Conservation (phyloP, 2,797 vertebrate species). For the Sebastes melanostomus region DNA sequence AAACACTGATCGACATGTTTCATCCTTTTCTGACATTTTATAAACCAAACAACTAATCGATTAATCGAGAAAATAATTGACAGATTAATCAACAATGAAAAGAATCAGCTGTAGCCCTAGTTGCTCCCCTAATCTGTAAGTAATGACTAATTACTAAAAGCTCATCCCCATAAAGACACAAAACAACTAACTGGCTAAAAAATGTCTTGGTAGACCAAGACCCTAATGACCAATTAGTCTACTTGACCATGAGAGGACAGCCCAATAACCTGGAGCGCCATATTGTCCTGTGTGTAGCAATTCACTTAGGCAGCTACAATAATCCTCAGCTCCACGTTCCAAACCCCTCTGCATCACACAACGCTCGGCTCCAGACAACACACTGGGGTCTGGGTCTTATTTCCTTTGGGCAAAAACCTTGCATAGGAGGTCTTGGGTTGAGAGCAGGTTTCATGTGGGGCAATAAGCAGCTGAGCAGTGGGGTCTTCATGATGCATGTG, state of each 20-base stretch:
- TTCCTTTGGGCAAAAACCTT: conserved; percentile 28
- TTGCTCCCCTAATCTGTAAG: background rate
- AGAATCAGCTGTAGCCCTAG: too few species aligned
- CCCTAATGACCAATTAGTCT: background rate
- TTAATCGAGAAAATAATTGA: too few species aligned
- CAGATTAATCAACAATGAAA: too few species aligned
- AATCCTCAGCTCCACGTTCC: background rate
- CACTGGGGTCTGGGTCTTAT: conserved; percentile 7
- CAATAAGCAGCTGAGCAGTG: conserved; percentile 18
- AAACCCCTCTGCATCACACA: background rate
- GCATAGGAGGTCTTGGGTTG: conserved; percentile 20
- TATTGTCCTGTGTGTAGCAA: background rate
- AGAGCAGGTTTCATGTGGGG: conserved; percentile 21
- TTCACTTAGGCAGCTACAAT: background rate
- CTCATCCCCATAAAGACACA: background rate
- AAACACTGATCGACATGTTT: too few species aligned
- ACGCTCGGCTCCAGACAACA: background rate
- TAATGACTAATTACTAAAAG: background rate
- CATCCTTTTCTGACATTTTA: too few species aligned
- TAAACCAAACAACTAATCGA: too few species aligned
- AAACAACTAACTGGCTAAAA: background rate
- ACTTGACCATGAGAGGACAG: background rate
- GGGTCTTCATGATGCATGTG: conserved; percentile 36
- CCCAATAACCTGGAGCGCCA: background rate
- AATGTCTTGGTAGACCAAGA: background rate